A percentile compares a stretch with the other conserved stretches of the same genome.
Evolutionary conservation across 53 echinoderm and acorn worm species (phyloP).

Genomic region (Actinopyga echinites): DNA sequence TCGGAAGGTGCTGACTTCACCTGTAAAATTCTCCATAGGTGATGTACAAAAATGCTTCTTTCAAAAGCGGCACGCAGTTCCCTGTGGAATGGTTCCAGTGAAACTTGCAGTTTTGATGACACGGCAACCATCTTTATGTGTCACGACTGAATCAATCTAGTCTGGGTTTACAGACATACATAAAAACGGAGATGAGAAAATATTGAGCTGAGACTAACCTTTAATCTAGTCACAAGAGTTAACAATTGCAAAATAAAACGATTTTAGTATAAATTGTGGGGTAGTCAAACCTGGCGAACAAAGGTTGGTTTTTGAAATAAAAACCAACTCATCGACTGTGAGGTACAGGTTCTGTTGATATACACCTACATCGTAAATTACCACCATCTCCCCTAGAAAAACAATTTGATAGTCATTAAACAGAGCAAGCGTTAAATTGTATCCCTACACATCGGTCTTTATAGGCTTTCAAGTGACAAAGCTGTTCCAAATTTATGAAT

Average conservation of each 20-base stretch:
- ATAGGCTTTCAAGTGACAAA: constrained; percentile 19
- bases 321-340: background rate
- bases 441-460: background rate
- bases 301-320: constrained; percentile 5
- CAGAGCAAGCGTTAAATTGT: constrained; percentile 10
- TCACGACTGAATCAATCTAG: too few relatives aligned
- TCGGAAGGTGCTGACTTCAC: too few relatives aligned
- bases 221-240: too few relatives aligned
- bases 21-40: too few relatives aligned
- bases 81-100: too few relatives aligned
- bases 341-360: background rate
- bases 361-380: constrained; percentile 2
- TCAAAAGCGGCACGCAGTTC: too few relatives aligned
- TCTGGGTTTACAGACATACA: too few relatives aligned
- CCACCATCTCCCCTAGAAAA: background rate
- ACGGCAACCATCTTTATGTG: too few relatives aligned
- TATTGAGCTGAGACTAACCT: too few relatives aligned
- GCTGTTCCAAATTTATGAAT: background rate
- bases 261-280: constrained; percentile 1
- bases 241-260: background rate
- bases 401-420: constrained; percentile 24
- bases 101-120: too few relatives aligned
- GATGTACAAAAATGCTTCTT: too few relatives aligned
- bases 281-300: background rate
- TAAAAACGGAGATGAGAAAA: too few relatives aligned